Percentiles rank a stretch among this genome's conserved stretches.
These are phyloP conservation scores for Otolemur garnettii DNA, from an alignment of 2,113 vertebrate species.

Conservation along the genomic window DNA sequence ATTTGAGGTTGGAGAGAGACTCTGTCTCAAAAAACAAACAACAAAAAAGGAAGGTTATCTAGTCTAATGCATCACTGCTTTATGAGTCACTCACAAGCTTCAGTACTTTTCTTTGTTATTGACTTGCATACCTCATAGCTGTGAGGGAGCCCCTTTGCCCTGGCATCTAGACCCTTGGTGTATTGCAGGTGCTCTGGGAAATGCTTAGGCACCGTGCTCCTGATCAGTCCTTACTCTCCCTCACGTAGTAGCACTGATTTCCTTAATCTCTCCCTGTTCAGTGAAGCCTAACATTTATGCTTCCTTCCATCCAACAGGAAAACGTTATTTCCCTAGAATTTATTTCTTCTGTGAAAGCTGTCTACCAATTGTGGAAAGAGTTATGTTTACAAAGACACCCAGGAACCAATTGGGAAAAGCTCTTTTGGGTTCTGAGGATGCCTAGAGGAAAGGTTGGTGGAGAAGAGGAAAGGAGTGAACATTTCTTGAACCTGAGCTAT, in stretches of 20 bases:
- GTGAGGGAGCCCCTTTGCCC: not conserved
- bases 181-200: not conserved
- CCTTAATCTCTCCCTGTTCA: conserved; percentile 27
- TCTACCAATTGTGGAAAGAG: not conserved
- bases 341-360: not conserved
- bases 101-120: not conserved
- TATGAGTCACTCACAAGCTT: conserved; percentile 45
- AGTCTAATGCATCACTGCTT: not conserved
- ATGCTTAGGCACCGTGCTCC: not conserved
- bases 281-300: not conserved
- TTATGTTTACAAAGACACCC: not conserved
- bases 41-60: not conserved
- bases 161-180: not conserved
- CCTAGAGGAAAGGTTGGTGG: not conserved
- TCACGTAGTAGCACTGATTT: not conserved
- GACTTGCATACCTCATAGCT: not conserved
- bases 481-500: not conserved
- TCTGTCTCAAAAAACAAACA: no score
- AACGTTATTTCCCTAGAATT: conserved; percentile 1
- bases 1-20: no score
- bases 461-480: not conserved
- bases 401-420: not conserved
- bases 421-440: not conserved
- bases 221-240: not conserved
- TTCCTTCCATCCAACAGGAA: conserved; percentile 4